These are phyloP conservation scores for Rhincodon typus DNA, from an alignment of 2,797 vertebrate species.

Conservation along the genomic window DNA sequence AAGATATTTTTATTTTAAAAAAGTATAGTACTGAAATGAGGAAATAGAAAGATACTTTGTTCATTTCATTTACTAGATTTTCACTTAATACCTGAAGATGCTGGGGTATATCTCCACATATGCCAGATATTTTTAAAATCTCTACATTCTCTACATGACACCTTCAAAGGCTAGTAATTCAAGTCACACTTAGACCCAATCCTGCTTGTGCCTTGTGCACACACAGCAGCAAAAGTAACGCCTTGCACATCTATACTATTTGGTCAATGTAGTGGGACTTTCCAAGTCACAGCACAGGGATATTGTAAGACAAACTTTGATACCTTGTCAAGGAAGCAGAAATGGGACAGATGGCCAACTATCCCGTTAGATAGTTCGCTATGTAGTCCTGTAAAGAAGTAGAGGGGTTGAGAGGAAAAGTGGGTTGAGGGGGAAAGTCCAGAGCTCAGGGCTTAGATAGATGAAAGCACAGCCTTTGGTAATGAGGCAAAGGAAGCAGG, in stretches of 20 bases:
- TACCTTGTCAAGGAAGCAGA: background rate
- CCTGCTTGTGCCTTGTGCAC: background rate
- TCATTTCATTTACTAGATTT: too few relatives aligned
- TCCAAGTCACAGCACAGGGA: background rate
- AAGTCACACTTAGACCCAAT: background rate
- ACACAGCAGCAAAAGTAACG: background rate
- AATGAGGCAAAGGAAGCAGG: background rate
- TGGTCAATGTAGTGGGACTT: background rate
- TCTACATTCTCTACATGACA: background rate
- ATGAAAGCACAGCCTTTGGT: background rate
- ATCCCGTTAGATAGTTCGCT: too few relatives aligned
- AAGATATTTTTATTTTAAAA: too few relatives aligned
- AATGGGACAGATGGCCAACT: background rate
- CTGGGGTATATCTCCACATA: background rate
- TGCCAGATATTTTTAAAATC: background rate
- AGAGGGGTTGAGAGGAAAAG: background rate
- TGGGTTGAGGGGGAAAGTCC: background rate
- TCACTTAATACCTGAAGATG: background rate
- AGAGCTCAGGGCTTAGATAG: background rate
- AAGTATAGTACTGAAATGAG: too few relatives aligned
- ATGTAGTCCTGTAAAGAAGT: background rate
- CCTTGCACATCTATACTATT: background rate
- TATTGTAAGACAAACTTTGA: background rate
- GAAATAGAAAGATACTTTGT: too few relatives aligned
- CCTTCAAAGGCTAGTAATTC: background rate